Evolutionary conservation across 2,113 vertebrate species (phyloP).

Genomic region (Podarcis raffonei): DNA sequence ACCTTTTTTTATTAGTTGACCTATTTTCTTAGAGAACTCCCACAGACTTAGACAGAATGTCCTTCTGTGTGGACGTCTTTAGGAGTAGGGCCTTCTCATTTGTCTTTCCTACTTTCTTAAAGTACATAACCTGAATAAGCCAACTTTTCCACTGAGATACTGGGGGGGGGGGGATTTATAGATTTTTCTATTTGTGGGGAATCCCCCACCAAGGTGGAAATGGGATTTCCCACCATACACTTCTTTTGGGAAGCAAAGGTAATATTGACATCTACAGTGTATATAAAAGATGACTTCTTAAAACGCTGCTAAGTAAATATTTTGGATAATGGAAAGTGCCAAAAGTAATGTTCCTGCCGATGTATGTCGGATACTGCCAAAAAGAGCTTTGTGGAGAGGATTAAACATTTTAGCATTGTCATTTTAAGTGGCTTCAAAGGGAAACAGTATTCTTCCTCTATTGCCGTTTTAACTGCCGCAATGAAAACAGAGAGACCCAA

Average conservation of each 20-base stretch:
- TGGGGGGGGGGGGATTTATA: neutral
- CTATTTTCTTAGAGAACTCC: too few species aligned
- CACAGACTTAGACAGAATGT: neutral
- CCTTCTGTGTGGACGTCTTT: neutral
- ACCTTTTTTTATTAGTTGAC: too few species aligned
- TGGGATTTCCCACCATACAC: slow-evolving; percentile 39
- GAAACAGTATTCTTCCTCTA: slow-evolving; percentile 39
- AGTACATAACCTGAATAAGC: slow-evolving; percentile 17
- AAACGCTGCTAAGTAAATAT: slow-evolving; percentile 59
- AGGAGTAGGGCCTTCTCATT: neutral
- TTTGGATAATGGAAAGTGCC: slow-evolving; percentile 64
- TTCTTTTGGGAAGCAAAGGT: slow-evolving; percentile 37
- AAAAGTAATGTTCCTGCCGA: slow-evolving; percentile 55
- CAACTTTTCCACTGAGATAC: neutral
- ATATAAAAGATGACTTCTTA: neutral
- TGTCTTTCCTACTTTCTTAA: neutral
- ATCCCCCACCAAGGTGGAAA: slow-evolving; percentile 19
- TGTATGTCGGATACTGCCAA: slow-evolving; percentile 59
- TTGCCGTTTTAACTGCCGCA: slow-evolving; percentile 26
- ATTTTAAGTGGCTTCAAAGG: slow-evolving; percentile 58
- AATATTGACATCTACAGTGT: slow-evolving; percentile 40
- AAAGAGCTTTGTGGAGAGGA: slow-evolving; percentile 51
- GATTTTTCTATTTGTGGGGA: slow-evolving; percentile 40
- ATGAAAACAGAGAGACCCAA: slow-evolving; percentile 18
- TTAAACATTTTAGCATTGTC: slow-evolving; percentile 65